Evolutionary conservation across 2,113 vertebrate species (phyloP), one percentile per base, ranked within the genome.

Genomic region (Zingel zingel): DNA sequence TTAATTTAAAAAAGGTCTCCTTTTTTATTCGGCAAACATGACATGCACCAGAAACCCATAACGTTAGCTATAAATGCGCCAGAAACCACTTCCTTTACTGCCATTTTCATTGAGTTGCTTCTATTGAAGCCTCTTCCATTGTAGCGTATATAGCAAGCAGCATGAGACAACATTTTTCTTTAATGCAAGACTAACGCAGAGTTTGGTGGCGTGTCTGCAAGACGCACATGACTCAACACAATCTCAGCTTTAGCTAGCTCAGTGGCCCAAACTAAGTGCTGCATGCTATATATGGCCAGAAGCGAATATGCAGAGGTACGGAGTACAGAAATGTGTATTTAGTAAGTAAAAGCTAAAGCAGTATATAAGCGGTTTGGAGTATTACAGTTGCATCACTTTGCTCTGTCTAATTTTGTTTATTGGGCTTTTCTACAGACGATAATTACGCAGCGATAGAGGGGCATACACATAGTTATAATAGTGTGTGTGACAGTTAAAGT

Each of bases 191-290:
- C 36, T 21, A 8, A 39, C 1, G 1, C 0, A 8, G 59, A 57
- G 36, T 57, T 10, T 19, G 57, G 30, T 43, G 15, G 1, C 5
- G 19, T 33, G 1, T 12, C 43, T 64, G 51, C 21, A 43, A 16
- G 67, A 58, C 74, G 68, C 71, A 65, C 72, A 25, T 89, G 88
- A 89, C 59, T 89, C 82, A 6, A 79, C 85, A 83, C 45, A 84
- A 82, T 78, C 45, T 61, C n/a, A 13, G 68, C 18, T 48, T 47
- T 0, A 72, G 50, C 68, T 19, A 10, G 62, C 39, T 56, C 39
- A 59, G 15, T 36, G 14, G 27, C 8, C 30, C 59, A 43, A 13
- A 27, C 27, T 27, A 27, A 39, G 33, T 3, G 59, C 25, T 81
- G 73, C 51, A 10, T 4, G 2, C 59, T 76, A 14, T 19, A 45